Evolutionary conservation across 2,113 vertebrate species (phyloP), one percentile per base, ranked within the genome.

Genomic region (Sturnira hondurensis): DNA sequence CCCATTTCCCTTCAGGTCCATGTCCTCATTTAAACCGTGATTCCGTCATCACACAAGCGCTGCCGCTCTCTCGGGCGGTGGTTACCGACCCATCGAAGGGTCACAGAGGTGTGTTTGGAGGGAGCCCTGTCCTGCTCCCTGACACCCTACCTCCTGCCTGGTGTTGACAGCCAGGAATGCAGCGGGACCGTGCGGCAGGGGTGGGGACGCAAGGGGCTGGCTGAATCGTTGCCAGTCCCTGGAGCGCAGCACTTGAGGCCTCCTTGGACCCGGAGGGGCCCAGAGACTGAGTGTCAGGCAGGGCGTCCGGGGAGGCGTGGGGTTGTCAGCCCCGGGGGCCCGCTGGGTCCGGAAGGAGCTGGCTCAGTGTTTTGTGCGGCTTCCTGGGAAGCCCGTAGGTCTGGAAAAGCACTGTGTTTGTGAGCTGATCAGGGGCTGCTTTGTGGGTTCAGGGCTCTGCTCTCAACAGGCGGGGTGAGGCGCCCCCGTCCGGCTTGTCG

Each of bases 161-260:
- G 56, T 1, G 4, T 45, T 2, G 11, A 26, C 28, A 20, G 12
- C 2, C 45, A 1, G 0, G 43, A 24, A 0, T 11, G 68, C 3
- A 0, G 6, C 3, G 33, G 3, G 3, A 3, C 7, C 0, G 0
- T 2, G 15, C 2, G 36, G n/a, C 0, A 7, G 43, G 3, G n/a
- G 17, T 8, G 13, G 61, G 31, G 58, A 24, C 26, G 19, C 3
- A 1, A 13, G 74, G 16, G 38, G n/a, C 91, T 52, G 28, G 13
- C 50, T 36, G 17, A 36, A n/a, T 78, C 20, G 3, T 24, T 20
- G 1, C 73, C 38, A 1, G 45, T 28, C n/a, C 63, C 36, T 2
- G 1, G 89, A 83, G 26, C 41, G 10, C 78, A 73, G n/a, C n/a
- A 61, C 22, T 28, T 4, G 33, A n/a, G 67, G n/a, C 0, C 11